Evolutionary conservation across 2,797 vertebrate species (phyloP), one percentile per base, ranked within the genome.

Genomic region (Florisuga fusca): DNA sequence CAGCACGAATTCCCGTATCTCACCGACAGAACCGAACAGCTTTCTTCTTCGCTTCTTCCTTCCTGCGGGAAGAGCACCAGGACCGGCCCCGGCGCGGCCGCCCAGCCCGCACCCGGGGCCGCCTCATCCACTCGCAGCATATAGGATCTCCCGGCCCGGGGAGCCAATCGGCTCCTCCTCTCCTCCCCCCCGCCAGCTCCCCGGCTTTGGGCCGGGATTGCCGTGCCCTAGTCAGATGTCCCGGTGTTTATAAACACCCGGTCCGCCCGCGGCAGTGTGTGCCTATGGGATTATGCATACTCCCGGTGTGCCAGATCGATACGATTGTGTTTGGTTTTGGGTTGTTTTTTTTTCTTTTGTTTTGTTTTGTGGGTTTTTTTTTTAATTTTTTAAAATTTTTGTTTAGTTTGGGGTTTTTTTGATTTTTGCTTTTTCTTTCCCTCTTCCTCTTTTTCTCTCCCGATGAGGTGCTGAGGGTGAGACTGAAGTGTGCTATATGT

Each of bases 401-500:
- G 14, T 41, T 41, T 41, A 13, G 38, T 41, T 41, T 14, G 38
- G 13, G 38, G 14, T 41, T 41, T 41, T 41, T 41, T 38, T 41
- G 38, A 14, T 41, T 12, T 38, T 38, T 38, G 12, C 12, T 25
- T 45, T 36, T 10, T 18, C 7, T 26, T 9, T 14, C 26, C 21
- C 6, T 13, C 21, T 2, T 12, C 36, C 26, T 36, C 26, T 33
- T 15, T 51, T 23, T 18, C 59, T 14, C 15, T 59, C 27, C 41
- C 9, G 6, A 3, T 45, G 18, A 7, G 19, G 18, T 1, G 87
- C 3, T 2, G 18, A 14, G 43, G 25, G 5, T 8, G 29, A 33
- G 29, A 0, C 33, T 11, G 57, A 43, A 0, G 8, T 1, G 43
- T 0, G 59, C 29, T 6, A 0, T 1, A 6, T 19, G 53, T 12